Conservation (phyloP, 2,113 vertebrate genomes). For the Triplophysa tibetana region DNA sequence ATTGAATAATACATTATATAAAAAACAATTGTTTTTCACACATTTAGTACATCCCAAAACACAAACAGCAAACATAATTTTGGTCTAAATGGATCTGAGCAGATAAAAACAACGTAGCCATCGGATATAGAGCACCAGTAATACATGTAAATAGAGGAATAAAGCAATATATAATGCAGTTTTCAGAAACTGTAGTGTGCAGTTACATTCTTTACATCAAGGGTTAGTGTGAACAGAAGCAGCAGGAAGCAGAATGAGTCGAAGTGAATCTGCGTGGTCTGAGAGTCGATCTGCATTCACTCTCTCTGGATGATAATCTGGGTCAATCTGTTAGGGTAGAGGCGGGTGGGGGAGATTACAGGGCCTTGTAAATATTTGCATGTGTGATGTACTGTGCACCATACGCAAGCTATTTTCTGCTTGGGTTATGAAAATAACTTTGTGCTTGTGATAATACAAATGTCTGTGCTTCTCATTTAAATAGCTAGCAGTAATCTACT, state of each 20-base stretch:
- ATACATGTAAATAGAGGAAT: too few species aligned
- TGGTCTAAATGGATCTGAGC: too few species aligned
- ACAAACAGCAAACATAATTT: background rate
- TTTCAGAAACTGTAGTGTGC: background rate
- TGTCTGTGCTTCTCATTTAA: too few species aligned
- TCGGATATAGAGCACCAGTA: too few species aligned
- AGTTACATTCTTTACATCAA: slow-evolving; percentile 4
- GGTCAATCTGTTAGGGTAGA: slow-evolving; percentile 63
- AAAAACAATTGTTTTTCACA: background rate
- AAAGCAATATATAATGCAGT: too few species aligned
- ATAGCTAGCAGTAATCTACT: too few species aligned
- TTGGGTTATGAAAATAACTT: background rate
- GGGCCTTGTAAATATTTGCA: slow-evolving; percentile 46
- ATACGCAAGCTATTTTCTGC: background rate
- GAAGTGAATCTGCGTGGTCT: background rate
- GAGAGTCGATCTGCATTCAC: background rate
- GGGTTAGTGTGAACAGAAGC: background rate
- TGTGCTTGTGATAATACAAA: too few species aligned
- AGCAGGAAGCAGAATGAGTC: slow-evolving; percentile 1
- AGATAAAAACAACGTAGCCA: too few species aligned
- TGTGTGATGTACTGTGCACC: background rate
- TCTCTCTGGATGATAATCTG: slow-evolving; percentile 59
- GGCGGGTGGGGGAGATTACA: slow-evolving; percentile 60
- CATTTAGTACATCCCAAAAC: background rate
- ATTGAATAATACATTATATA: background rate